Evolutionary conservation across 2,797 vertebrate genomes (phyloP).

Genomic region (Halcyon smyrnensis): DNA sequence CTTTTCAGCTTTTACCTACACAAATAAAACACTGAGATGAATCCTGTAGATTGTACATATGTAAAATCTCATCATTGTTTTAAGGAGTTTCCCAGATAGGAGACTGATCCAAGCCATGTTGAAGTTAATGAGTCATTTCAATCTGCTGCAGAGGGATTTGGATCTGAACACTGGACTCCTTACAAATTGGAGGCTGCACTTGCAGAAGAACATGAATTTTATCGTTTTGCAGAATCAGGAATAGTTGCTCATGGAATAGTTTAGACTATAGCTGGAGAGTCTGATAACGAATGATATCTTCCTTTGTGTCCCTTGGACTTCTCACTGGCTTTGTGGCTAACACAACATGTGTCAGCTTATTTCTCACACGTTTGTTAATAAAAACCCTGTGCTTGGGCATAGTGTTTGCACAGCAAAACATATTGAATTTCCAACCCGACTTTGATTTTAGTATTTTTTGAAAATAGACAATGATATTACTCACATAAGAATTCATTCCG

Average conservation of each 20-base stretch:
- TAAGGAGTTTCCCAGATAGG: conserved; percentile 8
- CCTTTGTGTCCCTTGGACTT: neutral
- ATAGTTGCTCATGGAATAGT: neutral
- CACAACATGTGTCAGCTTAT: neutral
- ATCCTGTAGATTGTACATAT: neutral
- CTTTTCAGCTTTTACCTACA: neutral
- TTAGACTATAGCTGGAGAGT: neutral
- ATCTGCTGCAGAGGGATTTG: neutral
- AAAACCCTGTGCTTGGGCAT: neutral
- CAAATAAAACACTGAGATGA: neutral
- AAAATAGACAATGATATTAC: neutral
- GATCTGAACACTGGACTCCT: neutral
- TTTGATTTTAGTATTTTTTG: neutral
- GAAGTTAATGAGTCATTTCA: conserved; percentile 8
- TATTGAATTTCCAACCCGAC: neutral
- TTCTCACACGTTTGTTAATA: neutral
- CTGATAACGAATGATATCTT: conserved; percentile 4
- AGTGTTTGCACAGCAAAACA: neutral
- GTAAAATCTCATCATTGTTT: neutral
- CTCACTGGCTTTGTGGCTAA: neutral
- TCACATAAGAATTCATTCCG: neutral
- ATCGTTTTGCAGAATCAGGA: conserved; percentile 16
- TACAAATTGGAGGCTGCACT: neutral
- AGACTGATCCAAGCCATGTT: neutral
- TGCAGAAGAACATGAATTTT: neutral